phyloP scores from a whole-genome alignment of 2,797 vertebrate species.

The Poeciliopsis presidionis region DNA sequence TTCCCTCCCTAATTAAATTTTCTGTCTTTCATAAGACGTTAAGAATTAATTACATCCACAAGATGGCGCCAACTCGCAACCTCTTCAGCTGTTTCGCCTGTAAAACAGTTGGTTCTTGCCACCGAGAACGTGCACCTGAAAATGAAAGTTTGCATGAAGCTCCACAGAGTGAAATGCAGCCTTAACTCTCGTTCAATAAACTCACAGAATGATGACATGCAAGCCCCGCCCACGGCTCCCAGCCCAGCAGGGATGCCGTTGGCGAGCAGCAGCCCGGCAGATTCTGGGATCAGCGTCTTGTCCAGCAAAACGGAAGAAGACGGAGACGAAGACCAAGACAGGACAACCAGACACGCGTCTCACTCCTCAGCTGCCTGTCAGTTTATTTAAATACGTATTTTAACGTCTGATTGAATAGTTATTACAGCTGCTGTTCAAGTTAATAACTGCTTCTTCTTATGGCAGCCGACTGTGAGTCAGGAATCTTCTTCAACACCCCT shows the following conservation, averaged over 20 bases:
- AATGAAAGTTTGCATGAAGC: not conserved
- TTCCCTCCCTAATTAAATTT: too few species aligned
- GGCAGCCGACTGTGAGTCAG: slow-evolving; percentile 86
- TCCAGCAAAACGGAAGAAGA: slow-evolving; percentile 78
- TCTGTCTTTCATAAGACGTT: too few species aligned
- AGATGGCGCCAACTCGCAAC: not conserved
- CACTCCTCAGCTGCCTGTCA: slow-evolving; percentile 79
- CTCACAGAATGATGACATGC: slow-evolving; percentile 28
- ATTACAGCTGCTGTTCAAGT: not conserved
- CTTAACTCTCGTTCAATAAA: not conserved
- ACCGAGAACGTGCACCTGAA: not conserved
- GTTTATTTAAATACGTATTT: not conserved
- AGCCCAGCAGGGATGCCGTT: not conserved
- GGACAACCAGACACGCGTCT: slow-evolving; percentile 71
- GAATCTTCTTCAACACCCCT: slow-evolving; percentile 83
- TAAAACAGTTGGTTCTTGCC: not conserved
- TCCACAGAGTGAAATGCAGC: not conserved
- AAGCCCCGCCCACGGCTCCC: slow-evolving; percentile 17
- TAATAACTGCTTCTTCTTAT: slow-evolving; percentile 17
- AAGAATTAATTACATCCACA: too few species aligned
- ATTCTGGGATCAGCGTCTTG: slow-evolving; percentile 74
- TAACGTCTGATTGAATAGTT: not conserved
- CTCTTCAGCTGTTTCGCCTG: too few species aligned
- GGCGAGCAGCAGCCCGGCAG: slow-evolving; percentile 53
- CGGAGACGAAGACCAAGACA: slow-evolving; percentile 77